These are phyloP conservation scores for Rattus norvegicus DNA, from an alignment of 2,113 vertebrate genomes.

Conservation along the genomic window DNA sequence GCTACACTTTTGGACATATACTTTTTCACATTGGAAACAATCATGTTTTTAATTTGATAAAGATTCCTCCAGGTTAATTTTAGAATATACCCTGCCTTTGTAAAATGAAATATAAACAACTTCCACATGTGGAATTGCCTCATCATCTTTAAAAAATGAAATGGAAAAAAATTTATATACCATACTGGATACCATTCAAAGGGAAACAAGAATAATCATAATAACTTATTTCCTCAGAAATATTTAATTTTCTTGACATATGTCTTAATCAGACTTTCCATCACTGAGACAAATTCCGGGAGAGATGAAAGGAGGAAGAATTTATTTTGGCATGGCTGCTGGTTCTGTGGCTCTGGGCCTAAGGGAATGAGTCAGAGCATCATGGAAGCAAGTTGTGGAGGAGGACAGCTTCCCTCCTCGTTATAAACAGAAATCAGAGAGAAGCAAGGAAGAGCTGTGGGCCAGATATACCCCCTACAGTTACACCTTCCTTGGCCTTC, in stretches of 20 bases:
- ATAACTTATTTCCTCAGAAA: not conserved
- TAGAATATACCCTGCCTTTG: not conserved
- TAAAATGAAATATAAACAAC: not conserved
- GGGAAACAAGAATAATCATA: not conserved
- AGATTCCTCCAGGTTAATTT: not conserved
- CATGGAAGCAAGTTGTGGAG: not conserved
- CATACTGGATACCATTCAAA: not conserved
- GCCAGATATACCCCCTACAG: not conserved
- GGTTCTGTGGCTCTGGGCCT: not conserved
- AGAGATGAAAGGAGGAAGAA: not conserved
- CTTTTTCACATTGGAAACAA: not conserved
- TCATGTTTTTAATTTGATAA: not conserved
- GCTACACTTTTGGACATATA: not conserved
- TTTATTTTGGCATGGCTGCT: not conserved
- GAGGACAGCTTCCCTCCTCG: not conserved
- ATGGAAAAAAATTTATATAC: not conserved
- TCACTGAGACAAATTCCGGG: not conserved
- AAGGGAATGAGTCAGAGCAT: not conserved
- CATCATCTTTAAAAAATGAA: not conserved
- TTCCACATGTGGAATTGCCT: not conserved
- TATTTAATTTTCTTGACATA: not conserved
- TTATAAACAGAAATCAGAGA: not conserved
- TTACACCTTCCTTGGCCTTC: not conserved
- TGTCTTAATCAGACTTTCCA: not conserved
- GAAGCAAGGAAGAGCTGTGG: not conserved